Evolutionary conservation across 2,888 invertebrate genomes (phyloP), one percentile per base, ranked within the genome.

Genomic region (Pherbina coryleti): DNA sequence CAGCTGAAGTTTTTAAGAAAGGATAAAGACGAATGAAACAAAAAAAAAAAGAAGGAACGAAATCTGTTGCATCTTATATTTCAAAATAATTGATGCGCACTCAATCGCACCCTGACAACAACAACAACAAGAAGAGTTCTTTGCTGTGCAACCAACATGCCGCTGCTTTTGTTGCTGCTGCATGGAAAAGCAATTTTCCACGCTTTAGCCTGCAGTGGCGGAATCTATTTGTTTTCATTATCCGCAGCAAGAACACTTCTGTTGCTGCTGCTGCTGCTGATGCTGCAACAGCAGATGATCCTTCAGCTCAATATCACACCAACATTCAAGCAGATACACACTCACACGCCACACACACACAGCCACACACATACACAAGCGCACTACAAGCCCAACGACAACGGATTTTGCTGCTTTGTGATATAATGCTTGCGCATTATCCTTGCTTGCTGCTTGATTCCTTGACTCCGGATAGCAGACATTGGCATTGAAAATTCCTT

Each of bases 221-320:
- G 74, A 74, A 74, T 74, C 53, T 79, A 82, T 82, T 80, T 81
- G 80, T 82, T 82, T 83, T 82, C 80, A 81, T 83, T 82, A 79
- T 82, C 44, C 77, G 76, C 69, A 70, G 75, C 53, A 44, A 55
- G 25, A 60, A 44, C 5, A 51, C 19, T 19, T 25, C 37, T 57
- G 31, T 5, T 25, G 17, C n/a, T 72, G 25, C 19, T 28, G 55
- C 62, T 57, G 34, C 73, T 72, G 25, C 19, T 28, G 55, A 55
- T 57, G 34, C 73, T 66, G 64, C 62, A 34, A 64, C 70, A 28
- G 31, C 49, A 37, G 34, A 57, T 44, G 73, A 57, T 67, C 31
- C 31, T 75, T 75, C 31, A 57, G 70, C 76, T 76, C 77, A 62
- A 64, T 79, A 75, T 73, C 76, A 70, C 22, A 75, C 60, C 22